These are phyloP conservation scores for Pammene aurita DNA, from an alignment of 2,888 invertebrate genomes.

Conservation along the genomic window DNA sequence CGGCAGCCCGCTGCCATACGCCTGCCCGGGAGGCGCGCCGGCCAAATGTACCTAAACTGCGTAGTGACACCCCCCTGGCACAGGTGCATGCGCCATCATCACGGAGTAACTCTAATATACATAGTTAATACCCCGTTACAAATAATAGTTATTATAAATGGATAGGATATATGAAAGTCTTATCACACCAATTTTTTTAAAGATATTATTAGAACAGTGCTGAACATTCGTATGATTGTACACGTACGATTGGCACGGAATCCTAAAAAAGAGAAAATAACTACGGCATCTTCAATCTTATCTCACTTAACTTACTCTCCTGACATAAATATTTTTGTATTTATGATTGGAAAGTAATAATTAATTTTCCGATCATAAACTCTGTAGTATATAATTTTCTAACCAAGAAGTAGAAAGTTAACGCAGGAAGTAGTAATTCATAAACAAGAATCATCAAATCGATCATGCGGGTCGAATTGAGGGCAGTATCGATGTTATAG, in stretches of 20 bases:
- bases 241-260: neutral
- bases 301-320: neutral
- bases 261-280: neutral
- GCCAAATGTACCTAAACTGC: no score
- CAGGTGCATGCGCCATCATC: no score
- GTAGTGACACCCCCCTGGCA: no score
- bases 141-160: no score
- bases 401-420: slow-evolving; percentile 30
- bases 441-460: slow-evolving; percentile 36
- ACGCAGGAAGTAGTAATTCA: slow-evolving; percentile 34
- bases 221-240: no score
- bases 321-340: neutral
- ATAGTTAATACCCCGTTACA: no score
- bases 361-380: slow-evolving; percentile 13
- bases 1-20: no score
- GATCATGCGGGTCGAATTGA: slow-evolving; percentile 38
- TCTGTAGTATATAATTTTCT: neutral
- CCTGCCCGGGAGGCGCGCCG: no score
- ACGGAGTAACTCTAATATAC: no score
- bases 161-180: no score
- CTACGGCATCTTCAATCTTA: neutral
- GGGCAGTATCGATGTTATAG: slow-evolving; percentile 20
- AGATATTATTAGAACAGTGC: no score
- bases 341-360: slow-evolving; percentile 13
- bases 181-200: no score